phyloP scores from a whole-genome alignment of 2,888 invertebrate species.

The Tachina grossa region DNA sequence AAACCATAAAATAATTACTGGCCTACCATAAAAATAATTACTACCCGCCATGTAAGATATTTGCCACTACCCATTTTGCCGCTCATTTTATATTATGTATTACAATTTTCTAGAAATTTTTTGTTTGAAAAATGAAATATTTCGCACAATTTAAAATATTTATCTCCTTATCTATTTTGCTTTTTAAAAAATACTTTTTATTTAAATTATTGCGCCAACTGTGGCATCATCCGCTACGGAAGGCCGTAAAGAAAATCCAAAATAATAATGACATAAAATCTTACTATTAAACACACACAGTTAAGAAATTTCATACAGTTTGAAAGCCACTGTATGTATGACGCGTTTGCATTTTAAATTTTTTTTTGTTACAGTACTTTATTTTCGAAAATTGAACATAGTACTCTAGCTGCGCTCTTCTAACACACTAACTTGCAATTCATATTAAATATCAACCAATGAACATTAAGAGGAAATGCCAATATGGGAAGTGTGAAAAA shows the following conservation, averaged over 20 bases:
- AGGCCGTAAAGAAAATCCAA: not conserved
- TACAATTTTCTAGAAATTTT: no score
- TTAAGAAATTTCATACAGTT: conserved; percentile 35
- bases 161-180: not conserved
- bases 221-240: not conserved
- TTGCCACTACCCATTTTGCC: no score
- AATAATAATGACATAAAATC: conserved; percentile 9
- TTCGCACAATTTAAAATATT: no score
- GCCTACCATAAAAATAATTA: no score
- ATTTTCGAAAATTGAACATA: not conserved
- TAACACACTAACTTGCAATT: conserved; percentile 36
- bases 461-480: conserved; percentile 24
- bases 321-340: conserved; percentile 46
- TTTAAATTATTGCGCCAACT: not conserved
- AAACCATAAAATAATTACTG: no score
- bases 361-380: conserved; percentile 33
- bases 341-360: not conserved
- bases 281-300: not conserved
- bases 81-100: no score
- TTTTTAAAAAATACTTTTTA: not conserved
- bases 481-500: conserved; percentile 29
- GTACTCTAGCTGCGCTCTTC: conserved; percentile 69
- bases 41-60: no score
- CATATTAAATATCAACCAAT: conserved; percentile 65
- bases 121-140: no score